phyloP scores from a whole-genome alignment of 2,888 invertebrate genomes.

The Matsumyia berberina region DNA sequence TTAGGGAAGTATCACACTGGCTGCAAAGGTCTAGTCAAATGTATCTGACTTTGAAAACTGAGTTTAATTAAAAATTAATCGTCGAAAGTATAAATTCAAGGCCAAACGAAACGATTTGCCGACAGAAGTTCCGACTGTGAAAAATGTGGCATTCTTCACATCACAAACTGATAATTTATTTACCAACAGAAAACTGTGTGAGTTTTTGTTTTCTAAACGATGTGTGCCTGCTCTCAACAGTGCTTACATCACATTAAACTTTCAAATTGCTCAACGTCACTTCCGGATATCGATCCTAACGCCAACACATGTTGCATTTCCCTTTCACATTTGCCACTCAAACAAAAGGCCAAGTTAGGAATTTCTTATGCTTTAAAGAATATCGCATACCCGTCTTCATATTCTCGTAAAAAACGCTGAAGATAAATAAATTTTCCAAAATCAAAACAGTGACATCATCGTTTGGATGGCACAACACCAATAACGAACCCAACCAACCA shows the following conservation, averaged over 20 bases:
- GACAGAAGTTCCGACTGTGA: neutral
- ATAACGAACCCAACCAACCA: neutral
- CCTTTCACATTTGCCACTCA: neutral
- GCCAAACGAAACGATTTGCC: neutral
- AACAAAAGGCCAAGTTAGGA: neutral
- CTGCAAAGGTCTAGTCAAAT: too few relatives aligned
- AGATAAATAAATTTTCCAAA: too few relatives aligned
- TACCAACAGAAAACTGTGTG: neutral
- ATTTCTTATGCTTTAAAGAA: too few relatives aligned
- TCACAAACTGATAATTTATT: constrained; percentile 7
- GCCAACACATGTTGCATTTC: constrained; percentile 29
- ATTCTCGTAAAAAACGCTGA: too few relatives aligned
- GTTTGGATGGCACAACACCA: neutral
- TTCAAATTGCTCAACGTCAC: neutral
- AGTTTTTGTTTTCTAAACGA: neutral
- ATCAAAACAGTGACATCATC: too few relatives aligned
- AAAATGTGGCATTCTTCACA: neutral
- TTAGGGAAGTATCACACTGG: too few relatives aligned
- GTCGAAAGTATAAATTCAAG: neutral
- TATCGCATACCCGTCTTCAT: too few relatives aligned
- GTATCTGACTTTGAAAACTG: too few relatives aligned
- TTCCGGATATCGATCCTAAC: constrained; percentile 27
- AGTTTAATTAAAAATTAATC: too few relatives aligned
- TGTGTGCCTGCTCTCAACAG: neutral
- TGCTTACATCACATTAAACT: neutral